These are phyloP conservation scores for Porites rus DNA, from an alignment of 92 coral and sea anemone species.

Conservation along the genomic window DNA sequence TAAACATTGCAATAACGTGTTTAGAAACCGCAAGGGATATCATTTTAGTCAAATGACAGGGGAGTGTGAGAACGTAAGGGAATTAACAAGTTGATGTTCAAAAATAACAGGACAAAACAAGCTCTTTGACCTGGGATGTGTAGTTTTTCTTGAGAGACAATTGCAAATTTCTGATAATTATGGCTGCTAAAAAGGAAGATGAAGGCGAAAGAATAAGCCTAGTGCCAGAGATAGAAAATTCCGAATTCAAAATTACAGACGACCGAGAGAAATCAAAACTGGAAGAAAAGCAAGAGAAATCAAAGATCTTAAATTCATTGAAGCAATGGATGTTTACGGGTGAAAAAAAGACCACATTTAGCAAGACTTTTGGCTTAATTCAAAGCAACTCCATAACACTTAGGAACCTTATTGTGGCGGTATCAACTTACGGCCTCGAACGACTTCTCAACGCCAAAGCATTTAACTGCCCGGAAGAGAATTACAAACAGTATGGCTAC, in stretches of 20 bases:
- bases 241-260: neutral
- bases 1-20: too few species aligned
- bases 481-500: constrained; percentile 42
- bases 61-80: too few species aligned
- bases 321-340: constrained; percentile 3
- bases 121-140: neutral
- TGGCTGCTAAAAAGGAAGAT: constrained; percentile 2
- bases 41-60: neutral
- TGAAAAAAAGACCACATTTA: constrained; percentile 8
- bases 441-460: constrained; percentile 48
- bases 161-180: neutral
- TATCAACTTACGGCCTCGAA: constrained; percentile 54
- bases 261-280: neutral
- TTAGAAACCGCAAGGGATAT: constrained; percentile 4
- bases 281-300: neutral
- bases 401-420: constrained; percentile 41
- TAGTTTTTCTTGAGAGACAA: neutral
- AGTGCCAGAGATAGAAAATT: neutral
- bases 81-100: too few species aligned
- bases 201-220: neutral
- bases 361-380: constrained; percentile 18
- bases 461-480: constrained; percentile 46
- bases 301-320: neutral
- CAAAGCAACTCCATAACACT: constrained; percentile 48
- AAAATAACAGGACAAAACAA: neutral